phyloP scores from a whole-genome alignment of 2,113 vertebrate species.

The Peromyscus californicus region DNA sequence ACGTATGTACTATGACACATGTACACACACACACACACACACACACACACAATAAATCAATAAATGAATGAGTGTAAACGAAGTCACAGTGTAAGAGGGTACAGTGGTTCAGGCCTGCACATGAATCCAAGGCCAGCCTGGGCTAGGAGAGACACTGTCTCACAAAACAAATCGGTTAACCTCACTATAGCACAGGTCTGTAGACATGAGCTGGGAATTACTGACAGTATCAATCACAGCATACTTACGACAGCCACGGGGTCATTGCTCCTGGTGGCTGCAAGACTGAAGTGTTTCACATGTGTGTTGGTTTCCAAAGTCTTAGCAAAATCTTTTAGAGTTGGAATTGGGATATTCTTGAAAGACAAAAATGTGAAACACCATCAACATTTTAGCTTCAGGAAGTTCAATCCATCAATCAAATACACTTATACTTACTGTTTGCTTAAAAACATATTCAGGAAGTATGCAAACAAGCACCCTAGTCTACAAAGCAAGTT shows the following conservation, averaged over 20 bases:
- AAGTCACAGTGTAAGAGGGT: too few relatives aligned
- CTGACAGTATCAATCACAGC: fast-evolving
- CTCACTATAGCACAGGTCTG: neutral
- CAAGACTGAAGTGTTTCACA: slow-evolving; percentile 95
- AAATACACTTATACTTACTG: neutral
- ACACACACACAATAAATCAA: neutral
- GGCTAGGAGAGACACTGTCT: neutral
- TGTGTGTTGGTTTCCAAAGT: slow-evolving; percentile 95
- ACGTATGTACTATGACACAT: neutral
- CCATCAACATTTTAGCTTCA: slow-evolving; percentile 26
- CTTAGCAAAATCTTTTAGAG: slow-evolving; percentile 97
- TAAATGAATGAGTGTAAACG: too few relatives aligned
- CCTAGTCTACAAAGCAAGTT: neutral
- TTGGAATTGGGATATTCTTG: slow-evolving; percentile 98
- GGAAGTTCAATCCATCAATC: neutral
- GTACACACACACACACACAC: neutral
- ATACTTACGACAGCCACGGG: slow-evolving; percentile 95
- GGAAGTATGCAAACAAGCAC: neutral
- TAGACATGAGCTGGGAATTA: fast-evolving
- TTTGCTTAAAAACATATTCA: slow-evolving; percentile 16
- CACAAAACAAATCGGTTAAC: neutral
- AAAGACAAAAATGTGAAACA: slow-evolving; percentile 81
- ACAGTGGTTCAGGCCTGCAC: neutral
- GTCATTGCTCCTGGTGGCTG: slow-evolving; percentile 97
- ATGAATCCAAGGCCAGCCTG: neutral